Evolutionary conservation across 2,888 invertebrate species (phyloP).

Genomic region (Didymodactylos carnosus): DNA sequence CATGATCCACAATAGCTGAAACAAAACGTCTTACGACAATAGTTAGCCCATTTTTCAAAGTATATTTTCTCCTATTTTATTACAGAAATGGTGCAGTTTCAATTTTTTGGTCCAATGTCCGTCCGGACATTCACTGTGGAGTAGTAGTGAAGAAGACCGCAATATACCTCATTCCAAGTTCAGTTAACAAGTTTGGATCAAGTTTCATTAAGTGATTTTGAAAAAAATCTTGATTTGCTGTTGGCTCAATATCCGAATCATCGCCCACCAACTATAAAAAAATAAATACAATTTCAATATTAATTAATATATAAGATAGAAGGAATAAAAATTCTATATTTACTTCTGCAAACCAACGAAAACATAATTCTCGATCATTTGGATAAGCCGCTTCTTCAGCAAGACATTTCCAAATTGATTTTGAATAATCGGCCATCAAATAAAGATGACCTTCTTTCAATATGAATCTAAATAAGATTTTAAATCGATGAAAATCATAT

Average conservation of each 20-base stretch:
- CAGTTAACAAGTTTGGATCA: slow-evolving; percentile 70
- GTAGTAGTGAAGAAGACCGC: no score
- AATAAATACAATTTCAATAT: no score
- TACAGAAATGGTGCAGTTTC: no score
- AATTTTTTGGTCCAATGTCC: no score
- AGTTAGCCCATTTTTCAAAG: no score
- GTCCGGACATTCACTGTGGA: no score
- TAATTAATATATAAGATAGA: background rate
- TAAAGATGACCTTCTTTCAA: slow-evolving; percentile 70
- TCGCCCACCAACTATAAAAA: slow-evolving; percentile 30
- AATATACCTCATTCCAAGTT: slow-evolving; percentile 61
- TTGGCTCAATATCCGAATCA: slow-evolving; percentile 72
- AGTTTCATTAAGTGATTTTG: slow-evolving; percentile 75
- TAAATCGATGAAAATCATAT: background rate
- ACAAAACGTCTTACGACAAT: no score
- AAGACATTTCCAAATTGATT: slow-evolving; percentile 70
- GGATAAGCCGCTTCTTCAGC: slow-evolving; percentile 77
- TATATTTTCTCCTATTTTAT: no score
- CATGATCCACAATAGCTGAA: no score
- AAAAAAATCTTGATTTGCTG: slow-evolving; percentile 83
- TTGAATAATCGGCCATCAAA: slow-evolving; percentile 88
- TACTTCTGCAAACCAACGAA: slow-evolving; percentile 83
- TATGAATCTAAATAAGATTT: slow-evolving; percentile 23
- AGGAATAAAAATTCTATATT: background rate
- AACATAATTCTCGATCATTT: slow-evolving; percentile 81